phyloP scores from a whole-genome alignment of 2,888 invertebrate genomes.

The Bimastos eiseni region DNA sequence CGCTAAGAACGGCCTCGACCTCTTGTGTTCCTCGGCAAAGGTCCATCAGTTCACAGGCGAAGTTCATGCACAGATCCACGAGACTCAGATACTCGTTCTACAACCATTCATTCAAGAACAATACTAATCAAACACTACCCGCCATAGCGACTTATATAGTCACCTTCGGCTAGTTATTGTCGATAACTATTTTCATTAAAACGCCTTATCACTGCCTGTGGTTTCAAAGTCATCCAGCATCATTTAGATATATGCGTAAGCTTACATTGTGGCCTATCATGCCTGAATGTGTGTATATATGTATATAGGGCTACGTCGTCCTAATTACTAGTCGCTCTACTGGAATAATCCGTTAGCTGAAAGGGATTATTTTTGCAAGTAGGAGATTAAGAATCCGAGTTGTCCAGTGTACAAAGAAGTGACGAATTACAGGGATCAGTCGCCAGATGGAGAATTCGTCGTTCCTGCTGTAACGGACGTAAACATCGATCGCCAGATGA shows the following conservation, averaged over 20 bases:
- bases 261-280: no score
- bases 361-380: neutral
- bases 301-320: neutral
- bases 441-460: neutral
- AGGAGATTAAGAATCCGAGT: neutral
- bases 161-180: no score
- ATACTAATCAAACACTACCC: no score
- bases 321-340: neutral
- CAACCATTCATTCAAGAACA: slow-evolving; percentile 21
- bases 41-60: slow-evolving; percentile 63
- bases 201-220: neutral
- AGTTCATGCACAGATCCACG: slow-evolving; percentile 63
- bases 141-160: no score
- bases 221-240: neutral
- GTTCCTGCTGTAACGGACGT: neutral
- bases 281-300: neutral
- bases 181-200: no score
- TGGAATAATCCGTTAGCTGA: neutral
- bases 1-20: slow-evolving; percentile 71
- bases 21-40: slow-evolving; percentile 73
- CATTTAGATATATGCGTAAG: neutral
- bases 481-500: neutral
- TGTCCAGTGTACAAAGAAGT: neutral
- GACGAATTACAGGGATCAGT: neutral
- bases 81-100: slow-evolving; percentile 70